These are phyloP conservation scores for Apantesis nais DNA, from an alignment of 2,888 invertebrate species.

Conservation along the genomic window DNA sequence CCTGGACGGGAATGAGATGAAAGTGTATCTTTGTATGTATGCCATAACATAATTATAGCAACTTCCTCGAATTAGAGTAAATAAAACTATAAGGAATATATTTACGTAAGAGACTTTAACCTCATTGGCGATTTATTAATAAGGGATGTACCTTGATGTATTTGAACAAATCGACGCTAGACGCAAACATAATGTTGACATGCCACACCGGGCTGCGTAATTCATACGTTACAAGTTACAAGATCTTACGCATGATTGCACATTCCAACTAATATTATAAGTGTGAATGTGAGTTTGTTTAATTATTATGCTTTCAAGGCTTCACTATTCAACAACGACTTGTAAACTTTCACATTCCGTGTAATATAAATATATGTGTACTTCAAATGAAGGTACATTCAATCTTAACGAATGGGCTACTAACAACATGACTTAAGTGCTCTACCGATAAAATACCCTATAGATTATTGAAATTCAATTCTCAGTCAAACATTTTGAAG, in stretches of 20 bases:
- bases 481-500: neutral
- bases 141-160: too few species aligned
- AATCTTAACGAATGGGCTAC: too few species aligned
- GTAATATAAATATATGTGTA: neutral
- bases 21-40: neutral
- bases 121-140: conserved; percentile 7
- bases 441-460: neutral
- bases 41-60: neutral
- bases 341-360: neutral
- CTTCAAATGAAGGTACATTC: neutral
- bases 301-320: neutral
- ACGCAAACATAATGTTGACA: conserved; percentile 13
- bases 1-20: neutral
- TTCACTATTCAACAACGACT: neutral
- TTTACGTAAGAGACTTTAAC: conserved; percentile 1
- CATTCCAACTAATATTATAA: neutral
- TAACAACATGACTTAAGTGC: too few species aligned
- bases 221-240: neutral
- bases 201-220: neutral
- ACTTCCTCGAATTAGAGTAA: neutral
- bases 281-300: neutral
- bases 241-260: neutral
- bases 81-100: neutral
- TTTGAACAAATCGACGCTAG: conserved; percentile 5
- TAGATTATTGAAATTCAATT: neutral